These are phyloP conservation scores for Gymnobelideus leadbeateri DNA, from an alignment of 2,113 vertebrate genomes.

Conservation along the genomic window DNA sequence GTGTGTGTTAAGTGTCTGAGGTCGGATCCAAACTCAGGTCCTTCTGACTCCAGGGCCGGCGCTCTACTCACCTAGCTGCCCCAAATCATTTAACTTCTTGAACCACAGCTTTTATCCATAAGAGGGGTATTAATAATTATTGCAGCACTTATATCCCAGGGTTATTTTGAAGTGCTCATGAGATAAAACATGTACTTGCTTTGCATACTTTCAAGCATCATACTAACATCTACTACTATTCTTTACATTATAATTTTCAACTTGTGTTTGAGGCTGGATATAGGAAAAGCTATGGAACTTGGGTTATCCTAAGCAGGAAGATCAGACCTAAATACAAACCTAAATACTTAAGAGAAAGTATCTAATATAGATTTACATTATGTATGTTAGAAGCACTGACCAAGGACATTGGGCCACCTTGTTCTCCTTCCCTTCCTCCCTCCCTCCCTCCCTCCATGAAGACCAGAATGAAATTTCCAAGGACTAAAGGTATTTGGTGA, in stretches of 20 bases:
- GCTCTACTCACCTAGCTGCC: too few relatives aligned
- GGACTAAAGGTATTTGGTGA: not conserved
- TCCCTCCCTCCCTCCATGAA: not conserved
- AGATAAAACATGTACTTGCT: too few relatives aligned
- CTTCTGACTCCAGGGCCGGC: too few relatives aligned
- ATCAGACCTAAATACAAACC: not conserved
- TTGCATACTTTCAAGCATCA: too few relatives aligned
- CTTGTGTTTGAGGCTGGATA: not conserved
- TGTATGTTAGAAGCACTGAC: not conserved
- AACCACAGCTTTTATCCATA: too few relatives aligned
- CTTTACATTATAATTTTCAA: not conserved
- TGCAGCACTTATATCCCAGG: too few relatives aligned
- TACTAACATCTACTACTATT: not conserved
- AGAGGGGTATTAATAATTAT: too few relatives aligned
- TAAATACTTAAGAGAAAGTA: not conserved
- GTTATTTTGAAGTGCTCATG: too few relatives aligned
- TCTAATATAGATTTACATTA: not conserved
- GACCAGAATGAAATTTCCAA: not conserved
- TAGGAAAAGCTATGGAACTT: not conserved
- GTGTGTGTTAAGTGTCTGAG: too few relatives aligned
- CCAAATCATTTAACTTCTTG: not conserved
- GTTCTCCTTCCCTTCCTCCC: too few relatives aligned
- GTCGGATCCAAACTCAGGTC: too few relatives aligned
- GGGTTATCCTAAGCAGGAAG: not conserved
- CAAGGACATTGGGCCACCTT: not conserved